Percentiles rank a stretch among this genome's conserved stretches.
Conservation (phyloP, 2,113 vertebrate species). For the Raja brachyura region DNA sequence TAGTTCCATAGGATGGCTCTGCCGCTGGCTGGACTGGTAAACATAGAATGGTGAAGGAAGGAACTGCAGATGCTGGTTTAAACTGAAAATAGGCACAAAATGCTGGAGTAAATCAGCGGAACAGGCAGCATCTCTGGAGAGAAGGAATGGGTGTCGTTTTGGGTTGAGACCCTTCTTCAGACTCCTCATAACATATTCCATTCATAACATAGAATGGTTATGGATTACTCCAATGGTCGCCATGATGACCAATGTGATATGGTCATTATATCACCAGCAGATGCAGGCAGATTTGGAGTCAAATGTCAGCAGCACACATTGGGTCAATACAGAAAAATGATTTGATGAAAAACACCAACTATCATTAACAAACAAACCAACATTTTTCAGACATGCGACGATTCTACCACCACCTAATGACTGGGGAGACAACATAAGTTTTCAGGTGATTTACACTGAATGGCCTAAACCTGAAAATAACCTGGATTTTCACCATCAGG, state of each 20-base stretch:
- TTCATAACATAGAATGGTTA: too few relatives aligned
- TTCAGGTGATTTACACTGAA: background rate
- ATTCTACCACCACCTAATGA: background rate
- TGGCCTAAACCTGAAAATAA: background rate
- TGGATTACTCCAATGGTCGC: too few relatives aligned
- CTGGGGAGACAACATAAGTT: background rate
- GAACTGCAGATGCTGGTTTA: too few relatives aligned
- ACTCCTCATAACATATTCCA: too few relatives aligned
- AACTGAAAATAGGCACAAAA: too few relatives aligned
- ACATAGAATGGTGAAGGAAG: background rate
- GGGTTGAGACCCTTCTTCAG: too few relatives aligned
- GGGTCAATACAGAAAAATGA: background rate
- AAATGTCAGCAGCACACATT: background rate
- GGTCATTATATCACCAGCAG: background rate
- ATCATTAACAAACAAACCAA: background rate
- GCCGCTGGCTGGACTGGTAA: too few relatives aligned
- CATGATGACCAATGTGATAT: too few relatives aligned
- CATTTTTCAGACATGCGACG: background rate
- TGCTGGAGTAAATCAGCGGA: too few relatives aligned
- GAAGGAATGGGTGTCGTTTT: too few relatives aligned
- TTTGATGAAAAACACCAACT: background rate
- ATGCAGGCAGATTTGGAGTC: background rate
- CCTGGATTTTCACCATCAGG: too few relatives aligned
- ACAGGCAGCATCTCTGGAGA: too few relatives aligned
- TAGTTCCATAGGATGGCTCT: background rate